Conservation (phyloP, 2,888 invertebrate genomes). For the Amiota minor region DNA sequence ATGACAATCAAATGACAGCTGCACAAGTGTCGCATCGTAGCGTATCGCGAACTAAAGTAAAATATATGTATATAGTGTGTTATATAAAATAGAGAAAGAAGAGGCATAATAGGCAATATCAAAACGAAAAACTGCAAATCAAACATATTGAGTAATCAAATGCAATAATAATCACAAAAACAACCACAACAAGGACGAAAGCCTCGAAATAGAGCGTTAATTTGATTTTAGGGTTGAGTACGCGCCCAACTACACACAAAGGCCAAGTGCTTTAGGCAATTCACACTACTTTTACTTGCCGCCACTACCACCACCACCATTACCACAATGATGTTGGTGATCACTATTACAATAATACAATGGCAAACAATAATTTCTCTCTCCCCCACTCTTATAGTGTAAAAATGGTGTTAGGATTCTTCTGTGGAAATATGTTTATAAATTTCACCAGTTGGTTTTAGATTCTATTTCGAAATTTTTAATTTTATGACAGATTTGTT, state of each 20-base stretch:
- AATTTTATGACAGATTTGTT: constrained; percentile 52
- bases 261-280: constrained; percentile 31
- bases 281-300: background rate
- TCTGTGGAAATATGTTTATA: constrained; percentile 60
- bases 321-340: no score
- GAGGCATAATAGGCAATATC: background rate
- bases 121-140: constrained; percentile 58
- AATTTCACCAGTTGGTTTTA: constrained; percentile 63
- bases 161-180: constrained; percentile 21
- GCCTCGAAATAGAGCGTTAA: background rate
- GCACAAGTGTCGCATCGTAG: constrained; percentile 49
- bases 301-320: constrained; percentile 22
- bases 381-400: constrained; percentile 43
- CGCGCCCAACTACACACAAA: background rate
- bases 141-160: constrained; percentile 72
- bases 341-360: background rate
- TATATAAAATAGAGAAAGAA: no score
- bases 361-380: background rate
- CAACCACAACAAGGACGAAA: background rate
- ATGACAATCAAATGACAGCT: constrained; percentile 49
- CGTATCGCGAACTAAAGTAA: no score
- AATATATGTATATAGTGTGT: no score
- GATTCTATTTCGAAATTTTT: constrained; percentile 47
- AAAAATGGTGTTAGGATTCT: no score
- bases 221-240: background rate